These are phyloP conservation scores for Apodemus agrarius DNA, from an alignment of 2,797 vertebrate genomes.

Conservation along the genomic window DNA sequence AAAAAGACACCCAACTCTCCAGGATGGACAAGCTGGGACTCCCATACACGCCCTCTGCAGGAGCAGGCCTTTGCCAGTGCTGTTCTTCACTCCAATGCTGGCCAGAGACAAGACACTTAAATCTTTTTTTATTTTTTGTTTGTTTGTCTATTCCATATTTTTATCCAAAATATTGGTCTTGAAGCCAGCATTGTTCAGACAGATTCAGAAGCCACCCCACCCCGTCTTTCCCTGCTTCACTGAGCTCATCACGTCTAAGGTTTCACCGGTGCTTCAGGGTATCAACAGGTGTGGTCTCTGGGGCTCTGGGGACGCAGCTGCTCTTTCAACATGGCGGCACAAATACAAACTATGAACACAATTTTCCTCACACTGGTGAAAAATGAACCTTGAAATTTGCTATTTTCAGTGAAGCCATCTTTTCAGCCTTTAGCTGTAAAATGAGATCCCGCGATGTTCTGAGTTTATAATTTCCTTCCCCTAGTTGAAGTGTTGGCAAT, in stretches of 20 bases:
- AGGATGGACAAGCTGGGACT: not conserved
- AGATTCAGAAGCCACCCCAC: not conserved
- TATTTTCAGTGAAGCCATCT: conserved; percentile 47
- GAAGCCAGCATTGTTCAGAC: not conserved
- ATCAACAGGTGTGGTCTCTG: not conserved
- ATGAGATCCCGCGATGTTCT: conserved; percentile 8
- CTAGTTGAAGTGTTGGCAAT: not conserved
- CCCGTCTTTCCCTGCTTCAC: not conserved
- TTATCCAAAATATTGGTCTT: conserved; percentile 11
- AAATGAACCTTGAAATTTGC: conserved; percentile 31
- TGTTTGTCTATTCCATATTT: not conserved
- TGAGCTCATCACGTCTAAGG: not conserved
- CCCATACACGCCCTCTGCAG: not conserved
- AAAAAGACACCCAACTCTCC: not conserved
- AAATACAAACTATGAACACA: not conserved
- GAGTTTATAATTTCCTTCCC: conserved; percentile 36
- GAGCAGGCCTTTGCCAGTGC: not conserved
- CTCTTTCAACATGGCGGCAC: not conserved
- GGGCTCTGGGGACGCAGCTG: not conserved
- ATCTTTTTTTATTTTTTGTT: not conserved
- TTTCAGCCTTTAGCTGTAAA: conserved; percentile 1
- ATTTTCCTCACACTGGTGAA: not conserved
- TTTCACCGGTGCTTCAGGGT: not conserved
- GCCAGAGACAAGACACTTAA: not conserved
- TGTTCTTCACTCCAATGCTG: not conserved